These are phyloP conservation scores for Heterodera schachtii DNA, from an alignment of 1,140 invertebrate species.

Conservation along the genomic window DNA sequence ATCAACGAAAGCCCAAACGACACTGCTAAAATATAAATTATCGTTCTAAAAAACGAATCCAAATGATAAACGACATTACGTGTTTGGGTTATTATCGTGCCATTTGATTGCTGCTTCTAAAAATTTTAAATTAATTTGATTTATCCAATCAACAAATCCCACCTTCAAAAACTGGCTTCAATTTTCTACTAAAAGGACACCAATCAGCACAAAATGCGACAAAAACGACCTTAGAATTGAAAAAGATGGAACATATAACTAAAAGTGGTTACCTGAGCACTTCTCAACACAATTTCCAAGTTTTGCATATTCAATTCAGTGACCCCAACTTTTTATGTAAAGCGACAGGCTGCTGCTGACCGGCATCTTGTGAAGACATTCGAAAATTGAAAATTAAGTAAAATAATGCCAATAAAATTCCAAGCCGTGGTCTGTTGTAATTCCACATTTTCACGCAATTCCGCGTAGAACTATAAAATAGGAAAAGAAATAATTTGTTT, in stretches of 20 bases:
- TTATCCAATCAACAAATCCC: background rate
- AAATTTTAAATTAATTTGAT: background rate
- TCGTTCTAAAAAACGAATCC: background rate
- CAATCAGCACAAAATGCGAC: constrained; percentile 73
- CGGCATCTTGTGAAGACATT: background rate
- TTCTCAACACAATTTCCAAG: constrained; percentile 37
- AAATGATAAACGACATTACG: constrained; percentile 56
- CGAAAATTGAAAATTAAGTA: background rate
- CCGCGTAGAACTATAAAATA: no score
- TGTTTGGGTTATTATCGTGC: constrained; percentile 75
- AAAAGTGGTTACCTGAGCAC: constrained; percentile 36
- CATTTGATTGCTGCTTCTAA: constrained; percentile 85
- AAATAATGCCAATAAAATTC: background rate
- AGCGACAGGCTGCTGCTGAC: constrained; percentile 1
- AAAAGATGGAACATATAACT: background rate
- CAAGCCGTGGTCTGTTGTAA: background rate
- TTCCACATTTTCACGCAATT: background rate
- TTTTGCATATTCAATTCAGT: constrained; percentile 40
- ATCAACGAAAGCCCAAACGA: constrained; percentile 81
- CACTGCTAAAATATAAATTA: constrained; percentile 19
- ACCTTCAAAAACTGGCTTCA: constrained; percentile 88
- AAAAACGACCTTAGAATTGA: constrained; percentile 59
- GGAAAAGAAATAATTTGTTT: no score
- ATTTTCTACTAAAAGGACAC: constrained; percentile 81
- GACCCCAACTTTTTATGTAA: constrained; percentile 26